A percentile compares a stretch with the other conserved stretches of the same genome.
These are phyloP conservation scores for Ditula angustiorana DNA, from an alignment of 2,888 invertebrate genomes.

Conservation along the genomic window DNA sequence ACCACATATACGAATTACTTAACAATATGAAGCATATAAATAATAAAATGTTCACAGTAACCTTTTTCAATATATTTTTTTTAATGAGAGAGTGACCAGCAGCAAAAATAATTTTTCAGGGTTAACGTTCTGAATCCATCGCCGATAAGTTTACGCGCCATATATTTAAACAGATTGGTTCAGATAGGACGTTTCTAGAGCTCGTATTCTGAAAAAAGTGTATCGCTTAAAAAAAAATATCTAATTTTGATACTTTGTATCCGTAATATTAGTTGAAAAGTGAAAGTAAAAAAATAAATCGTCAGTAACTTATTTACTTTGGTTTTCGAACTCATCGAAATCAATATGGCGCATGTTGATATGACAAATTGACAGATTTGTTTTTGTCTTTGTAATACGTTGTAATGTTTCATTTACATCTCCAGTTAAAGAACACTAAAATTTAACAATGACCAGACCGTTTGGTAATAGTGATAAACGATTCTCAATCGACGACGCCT, in stretches of 20 bases:
- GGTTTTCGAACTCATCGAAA: constrained; percentile 45
- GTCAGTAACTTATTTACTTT: background rate
- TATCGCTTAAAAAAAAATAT: background rate
- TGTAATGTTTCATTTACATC: constrained; percentile 75
- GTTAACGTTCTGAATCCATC: constrained; percentile 29
- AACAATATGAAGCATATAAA: background rate
- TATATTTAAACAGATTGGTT: constrained; percentile 6
- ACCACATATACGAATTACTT: background rate
- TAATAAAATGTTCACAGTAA: background rate
- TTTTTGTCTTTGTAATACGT: constrained; percentile 64
- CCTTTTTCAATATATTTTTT: background rate
- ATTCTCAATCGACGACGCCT: constrained; percentile 94
- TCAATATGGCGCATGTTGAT: constrained; percentile 81
- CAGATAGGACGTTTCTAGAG: background rate
- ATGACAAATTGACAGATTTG: constrained; percentile 83
- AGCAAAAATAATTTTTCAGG: background rate
- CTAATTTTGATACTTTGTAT: background rate
- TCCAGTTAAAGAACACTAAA: constrained; percentile 58
- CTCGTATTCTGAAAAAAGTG: background rate
- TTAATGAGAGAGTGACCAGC: background rate
- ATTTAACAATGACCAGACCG: constrained; percentile 79
- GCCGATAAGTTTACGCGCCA: constrained; percentile 2
- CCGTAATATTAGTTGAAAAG: background rate
- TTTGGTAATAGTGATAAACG: constrained; percentile 86
- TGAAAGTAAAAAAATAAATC: background rate